Base-by-base conservation (phyloP, 2,797 vertebrate species). In the Denticeps clupeoides region DNA sequence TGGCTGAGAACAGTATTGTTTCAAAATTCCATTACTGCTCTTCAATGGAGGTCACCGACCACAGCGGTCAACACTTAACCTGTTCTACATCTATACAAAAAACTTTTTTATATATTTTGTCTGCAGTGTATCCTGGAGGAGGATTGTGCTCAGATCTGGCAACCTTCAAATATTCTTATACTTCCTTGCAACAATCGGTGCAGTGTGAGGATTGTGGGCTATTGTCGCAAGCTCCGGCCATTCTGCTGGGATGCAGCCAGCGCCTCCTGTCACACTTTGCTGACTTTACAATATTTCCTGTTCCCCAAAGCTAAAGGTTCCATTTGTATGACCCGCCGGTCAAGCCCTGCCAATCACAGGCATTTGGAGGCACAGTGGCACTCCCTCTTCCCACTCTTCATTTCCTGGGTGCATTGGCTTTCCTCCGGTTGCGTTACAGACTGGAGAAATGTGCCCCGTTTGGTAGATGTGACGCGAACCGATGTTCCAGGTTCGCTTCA, bases 331-430 rank as follows among this genome's bases (percentile, higher is more conserved):
- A 58, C 50, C 49, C 47, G 21, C 47, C 45, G 54, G 54, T 53
- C 38, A 40, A 44, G 15, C 37, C 47, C 54, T 51, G 61, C 33
- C 61, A 61, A 51, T 58, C 58, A 51, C 33, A 18, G 40, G 27
- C 10, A 45, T 54, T n/a, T 49, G 56, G 4, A 9, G 50, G 59
- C 58, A 55, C 61, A 61, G 59, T 45, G 55, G 26, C 29, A 38
- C 16, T 19, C 46, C n/a, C 21, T 47, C 35, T 48, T 22, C 24
- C 44, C 53, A 53, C 27, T 45, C 47, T 40, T 50, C 41, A 21
- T 19, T 10, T 11, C n/a, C n/a, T n/a, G n/a, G n/a, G 16, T 38
- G 16, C 8, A 21, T 38, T 38, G 18, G 18, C 6, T 19, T 38
- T 35, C 18, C 16, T n/a, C 10, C 10, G 18, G 18, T 10, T 38